Conservation (phyloP, 2,113 vertebrate species). For the Micronycteris hirsuta region DNA sequence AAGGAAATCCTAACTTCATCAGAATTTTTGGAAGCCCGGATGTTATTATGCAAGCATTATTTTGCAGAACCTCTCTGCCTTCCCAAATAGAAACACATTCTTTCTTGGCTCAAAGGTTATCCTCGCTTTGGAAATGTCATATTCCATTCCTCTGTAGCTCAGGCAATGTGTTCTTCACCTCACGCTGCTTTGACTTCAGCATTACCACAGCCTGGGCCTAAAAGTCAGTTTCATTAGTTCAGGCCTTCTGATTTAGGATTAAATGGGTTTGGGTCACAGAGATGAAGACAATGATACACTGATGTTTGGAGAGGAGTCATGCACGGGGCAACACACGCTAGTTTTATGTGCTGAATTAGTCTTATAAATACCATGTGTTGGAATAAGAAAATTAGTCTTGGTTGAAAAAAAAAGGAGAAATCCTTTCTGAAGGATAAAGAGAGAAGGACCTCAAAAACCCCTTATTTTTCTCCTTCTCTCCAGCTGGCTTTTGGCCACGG, state of each 20-base stretch:
- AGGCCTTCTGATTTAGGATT: background rate
- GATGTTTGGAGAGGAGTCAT: background rate
- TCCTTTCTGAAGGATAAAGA: background rate
- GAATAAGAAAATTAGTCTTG: background rate
- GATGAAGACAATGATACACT: background rate
- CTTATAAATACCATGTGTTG: constrained; percentile 5
- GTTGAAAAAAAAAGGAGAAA: background rate
- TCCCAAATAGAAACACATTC: background rate
- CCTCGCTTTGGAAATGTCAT: background rate
- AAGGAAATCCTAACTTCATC: background rate
- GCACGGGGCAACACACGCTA: background rate
- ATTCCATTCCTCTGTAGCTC: background rate
- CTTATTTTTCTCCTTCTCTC: background rate
- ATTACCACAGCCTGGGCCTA: background rate
- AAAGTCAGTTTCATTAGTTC: background rate
- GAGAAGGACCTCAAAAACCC: background rate
- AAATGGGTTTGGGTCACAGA: background rate
- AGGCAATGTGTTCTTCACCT: background rate
- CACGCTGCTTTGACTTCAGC: background rate
- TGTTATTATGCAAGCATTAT: background rate
- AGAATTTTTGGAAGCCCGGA: background rate
- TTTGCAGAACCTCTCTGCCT: background rate
- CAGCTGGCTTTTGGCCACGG: background rate
- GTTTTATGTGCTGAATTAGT: background rate
- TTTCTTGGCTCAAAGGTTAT: background rate